Evolutionary conservation across 2,888 invertebrate genomes (phyloP).

Genomic region (Physocephala rufipes): DNA sequence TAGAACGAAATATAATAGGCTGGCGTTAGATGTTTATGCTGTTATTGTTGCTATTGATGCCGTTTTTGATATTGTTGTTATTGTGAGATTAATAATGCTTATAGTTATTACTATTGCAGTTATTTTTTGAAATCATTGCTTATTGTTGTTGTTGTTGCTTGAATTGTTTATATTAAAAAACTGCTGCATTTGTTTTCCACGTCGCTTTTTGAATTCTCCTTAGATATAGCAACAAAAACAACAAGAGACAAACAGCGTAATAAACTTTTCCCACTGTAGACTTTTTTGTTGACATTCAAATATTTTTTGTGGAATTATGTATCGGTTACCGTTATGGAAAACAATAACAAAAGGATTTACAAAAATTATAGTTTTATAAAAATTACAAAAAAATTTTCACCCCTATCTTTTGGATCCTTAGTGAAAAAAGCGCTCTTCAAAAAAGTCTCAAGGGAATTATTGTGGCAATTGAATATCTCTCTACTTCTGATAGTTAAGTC

Average conservation of each 20-base stretch:
- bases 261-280: slow-evolving; percentile 4
- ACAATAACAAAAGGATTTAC: background rate
- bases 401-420: too few species aligned
- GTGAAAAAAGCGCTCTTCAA: too few species aligned
- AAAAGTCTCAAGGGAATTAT: too few species aligned
- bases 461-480: too few species aligned
- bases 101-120: background rate
- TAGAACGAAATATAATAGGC: background rate
- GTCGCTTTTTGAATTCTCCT: slow-evolving; percentile 20
- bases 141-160: slow-evolving; percentile 2
- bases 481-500: background rate
- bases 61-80: background rate
- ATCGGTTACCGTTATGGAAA: too few species aligned
- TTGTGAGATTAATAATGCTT: slow-evolving; percentile 3
- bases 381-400: too few species aligned
- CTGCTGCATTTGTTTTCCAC: background rate
- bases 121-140: background rate
- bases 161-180: background rate
- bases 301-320: too few species aligned
- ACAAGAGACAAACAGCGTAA: background rate
- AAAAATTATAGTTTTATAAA: too few species aligned
- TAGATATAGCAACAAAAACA: background rate
- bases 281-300: slow-evolving; percentile 12
- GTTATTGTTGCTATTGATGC: background rate
- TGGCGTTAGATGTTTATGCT: background rate